phyloP scores from a whole-genome alignment of 2,113 vertebrate species.

The Erythrolamprus reginae region DNA sequence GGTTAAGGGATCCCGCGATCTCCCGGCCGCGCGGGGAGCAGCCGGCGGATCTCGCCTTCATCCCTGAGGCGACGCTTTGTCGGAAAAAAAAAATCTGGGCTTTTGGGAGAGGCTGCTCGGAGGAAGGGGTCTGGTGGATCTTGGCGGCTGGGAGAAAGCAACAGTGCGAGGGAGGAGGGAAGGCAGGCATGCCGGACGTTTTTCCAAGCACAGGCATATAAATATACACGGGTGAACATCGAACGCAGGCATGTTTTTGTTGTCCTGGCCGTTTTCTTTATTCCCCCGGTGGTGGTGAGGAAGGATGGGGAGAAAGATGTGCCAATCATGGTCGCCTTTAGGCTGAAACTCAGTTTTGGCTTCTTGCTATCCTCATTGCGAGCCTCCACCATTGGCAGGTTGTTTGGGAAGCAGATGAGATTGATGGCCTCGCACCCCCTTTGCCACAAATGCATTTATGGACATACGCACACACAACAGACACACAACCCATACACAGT shows the following conservation, averaged over 20 bases:
- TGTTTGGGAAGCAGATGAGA: background rate
- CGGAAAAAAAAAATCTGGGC: background rate
- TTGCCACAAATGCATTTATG: background rate
- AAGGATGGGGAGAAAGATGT: background rate
- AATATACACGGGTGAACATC: background rate
- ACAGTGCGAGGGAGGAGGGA: conserved; percentile 36
- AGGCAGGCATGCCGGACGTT: background rate
- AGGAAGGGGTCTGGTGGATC: too few relatives aligned
- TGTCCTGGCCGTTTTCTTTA: conserved; percentile 4
- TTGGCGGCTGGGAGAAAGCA: conserved; percentile 56
- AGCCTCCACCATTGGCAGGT: background rate
- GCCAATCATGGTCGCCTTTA: background rate
- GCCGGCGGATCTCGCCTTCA: background rate
- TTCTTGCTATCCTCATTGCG: background rate
- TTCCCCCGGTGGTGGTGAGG: background rate
- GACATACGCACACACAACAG: background rate
- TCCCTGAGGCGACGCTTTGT: background rate
- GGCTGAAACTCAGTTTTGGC: background rate
- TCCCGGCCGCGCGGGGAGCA: background rate
- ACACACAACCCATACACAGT: background rate
- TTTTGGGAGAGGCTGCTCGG: fast-evolving
- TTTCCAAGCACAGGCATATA: background rate
- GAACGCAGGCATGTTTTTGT: background rate
- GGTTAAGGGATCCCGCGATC: background rate
- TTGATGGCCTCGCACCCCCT: background rate